Base-by-base conservation (phyloP, 37 sponge, comb jelly and placozoan genomes). In the Geodia barretti region DNA sequence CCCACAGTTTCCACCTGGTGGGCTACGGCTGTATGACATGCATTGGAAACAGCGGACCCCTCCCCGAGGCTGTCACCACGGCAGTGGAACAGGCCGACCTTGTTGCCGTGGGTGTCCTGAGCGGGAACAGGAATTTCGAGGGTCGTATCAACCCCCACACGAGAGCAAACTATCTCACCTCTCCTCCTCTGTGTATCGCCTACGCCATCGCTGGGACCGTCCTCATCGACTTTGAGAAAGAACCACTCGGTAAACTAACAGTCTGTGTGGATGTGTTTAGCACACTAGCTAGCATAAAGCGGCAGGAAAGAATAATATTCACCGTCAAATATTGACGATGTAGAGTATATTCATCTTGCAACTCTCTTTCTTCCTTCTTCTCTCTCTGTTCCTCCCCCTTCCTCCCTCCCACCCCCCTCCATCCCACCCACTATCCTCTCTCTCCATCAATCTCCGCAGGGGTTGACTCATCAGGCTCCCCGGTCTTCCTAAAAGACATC, bases 11-110 rank as follows among this genome's bases (percentile, higher is more conserved):
- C 42, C 30, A 78, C 26, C 76, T 92, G 61, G 95, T 92, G 20
- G 95, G 95, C 4, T 95, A 95, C 77, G 95, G 95, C 9, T 95
- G 95, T 37, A 95, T 95, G 95, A 95, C 95, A 0, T 95, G 95
- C 47, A 95, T 95, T 39, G 95, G 95, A 1, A 95, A 95, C 80
- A 95, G 95, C 68, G 95, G 95, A 8, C 95, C 95, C 9, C 87
- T 95, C 2, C 79, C 87, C 19, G 92, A 91, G 7, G 63, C 84
- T n/a, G 84, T 95, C 23, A 87, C 79, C 2, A 70, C 76, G 14
- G 95, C 92, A 2, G 73, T 95, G 26, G 95, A 95, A 28, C 77
- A 92, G 84, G 83, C 73, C 17, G 96, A 96, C 47, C 74, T 96
- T n/a, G 94, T 96, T 29, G 92, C 88, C 20, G 85, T 87, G 42